Base-by-base conservation (phyloP, 1,140 invertebrate genomes). In the Heliconius eleuchia region DNA sequence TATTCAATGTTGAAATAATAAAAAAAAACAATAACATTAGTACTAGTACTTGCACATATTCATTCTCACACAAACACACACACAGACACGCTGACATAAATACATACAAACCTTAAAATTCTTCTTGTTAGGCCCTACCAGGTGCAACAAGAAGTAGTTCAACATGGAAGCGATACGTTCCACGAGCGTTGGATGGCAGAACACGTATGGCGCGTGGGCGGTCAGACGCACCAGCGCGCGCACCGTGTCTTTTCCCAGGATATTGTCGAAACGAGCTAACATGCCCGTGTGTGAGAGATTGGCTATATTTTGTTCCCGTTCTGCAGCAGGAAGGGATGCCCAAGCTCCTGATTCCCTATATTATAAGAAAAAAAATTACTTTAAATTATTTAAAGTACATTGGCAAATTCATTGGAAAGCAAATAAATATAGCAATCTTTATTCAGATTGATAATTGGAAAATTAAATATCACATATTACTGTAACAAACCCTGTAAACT, bases 131-230 rank as follows among this genome's bases (percentile, higher is more conserved):
- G 98, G 98, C 3, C 98, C 97, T 71, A 99, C 98, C 72, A 99
- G 95, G 92, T 99, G 96, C 27, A 97, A 91, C 9, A 99, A 93
- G 89, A 99, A 99, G 94, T 99, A 99, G 94, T 99, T 99, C 34
- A 99, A 95, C 98, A 99, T 99, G 18, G 97, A 91, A 7, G 98
- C 98, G 74, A 99, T 97, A 37, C 99, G 96, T 92, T 99, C 98
- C 0, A 99, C 98, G 95, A 99, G 97, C 13, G 98, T 98, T 11
- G 96, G 96, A 92, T 99, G 98, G 86, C 97, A 98, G 94, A 99
- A 99, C 34, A 99, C 98, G 3, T 96, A 96, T 75, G 96, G 97
- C 74, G 99, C 98, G 88, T 98, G 96, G 9, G 96, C 96, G 3
- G 98, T 98, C 37, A 99, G 92, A 84, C 98, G 96, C 83, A 97